phyloP scores from a whole-genome alignment of 2,113 vertebrate genomes.

The Actenoides hombroni region DNA sequence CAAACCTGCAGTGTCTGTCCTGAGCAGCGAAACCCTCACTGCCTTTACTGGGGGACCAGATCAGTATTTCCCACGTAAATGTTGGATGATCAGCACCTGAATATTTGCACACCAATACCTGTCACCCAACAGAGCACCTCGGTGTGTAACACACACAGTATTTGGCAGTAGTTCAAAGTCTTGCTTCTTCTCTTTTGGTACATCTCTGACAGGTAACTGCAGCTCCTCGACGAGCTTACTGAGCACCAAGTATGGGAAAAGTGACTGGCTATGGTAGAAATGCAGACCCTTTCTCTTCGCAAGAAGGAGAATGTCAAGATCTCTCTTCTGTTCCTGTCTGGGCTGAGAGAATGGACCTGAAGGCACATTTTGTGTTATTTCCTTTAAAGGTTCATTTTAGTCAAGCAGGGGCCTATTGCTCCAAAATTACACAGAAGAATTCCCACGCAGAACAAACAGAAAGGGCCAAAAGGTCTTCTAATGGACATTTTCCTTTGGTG shows the following conservation, averaged over 20 bases:
- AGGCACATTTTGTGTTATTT: background rate
- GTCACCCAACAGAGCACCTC: background rate
- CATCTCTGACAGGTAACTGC: background rate
- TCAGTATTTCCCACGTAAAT: rapidly evolving
- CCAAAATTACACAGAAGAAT: constrained; percentile 1
- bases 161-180: constrained; percentile 33
- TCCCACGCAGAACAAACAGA: background rate
- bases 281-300: background rate
- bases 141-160: background rate
- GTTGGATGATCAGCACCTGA: background rate
- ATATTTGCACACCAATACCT: background rate
- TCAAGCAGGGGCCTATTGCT: background rate
- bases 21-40: background rate
- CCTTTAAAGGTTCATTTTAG: constrained; percentile 9
- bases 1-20: rapidly evolving
- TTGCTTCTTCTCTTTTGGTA: constrained; percentile 6
- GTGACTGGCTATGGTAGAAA: background rate
- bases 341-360: background rate
- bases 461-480: background rate
- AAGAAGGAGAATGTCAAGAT: background rate
- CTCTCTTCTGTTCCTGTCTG: background rate
- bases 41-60: background rate
- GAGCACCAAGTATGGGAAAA: constrained; percentile 30
- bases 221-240: background rate
- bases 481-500: background rate